Percentiles rank a stretch among this genome's conserved stretches.
Conservation (phyloP, 2,113 vertebrate genomes). For the Carassius auratus region DNA sequence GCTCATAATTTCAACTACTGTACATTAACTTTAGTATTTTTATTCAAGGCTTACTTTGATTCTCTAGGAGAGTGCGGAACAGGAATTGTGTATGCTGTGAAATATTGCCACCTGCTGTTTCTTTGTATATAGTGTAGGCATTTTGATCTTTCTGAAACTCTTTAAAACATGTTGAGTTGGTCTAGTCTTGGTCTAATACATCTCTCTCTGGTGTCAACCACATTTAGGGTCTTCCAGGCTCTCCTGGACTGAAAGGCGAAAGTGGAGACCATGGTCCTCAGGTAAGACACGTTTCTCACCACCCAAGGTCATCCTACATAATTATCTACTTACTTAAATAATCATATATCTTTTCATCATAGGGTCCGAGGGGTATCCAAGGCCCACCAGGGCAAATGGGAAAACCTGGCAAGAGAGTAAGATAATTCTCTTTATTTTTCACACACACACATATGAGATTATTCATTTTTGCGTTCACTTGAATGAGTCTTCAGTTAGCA, state of each 20-base stretch:
- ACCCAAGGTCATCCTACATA: neutral
- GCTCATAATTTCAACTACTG: neutral
- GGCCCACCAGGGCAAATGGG: slow-evolving; percentile 85
- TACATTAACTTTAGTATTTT: neutral
- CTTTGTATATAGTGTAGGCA: slow-evolving; percentile 3
- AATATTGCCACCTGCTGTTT: slow-evolving; percentile 73
- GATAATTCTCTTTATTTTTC: slow-evolving; percentile 42
- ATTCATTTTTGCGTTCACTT: no score
- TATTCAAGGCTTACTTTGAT: neutral
- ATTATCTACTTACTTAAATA: neutral
- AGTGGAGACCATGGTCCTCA: slow-evolving; percentile 90
- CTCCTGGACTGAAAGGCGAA: slow-evolving; percentile 89
- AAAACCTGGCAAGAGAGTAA: slow-evolving; percentile 92
- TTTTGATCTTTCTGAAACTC: neutral
- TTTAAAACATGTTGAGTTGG: neutral
- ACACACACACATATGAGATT: neutral
- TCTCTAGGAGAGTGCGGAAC: neutral
- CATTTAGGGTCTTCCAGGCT: slow-evolving; percentile 85
- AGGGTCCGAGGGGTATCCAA: slow-evolving; percentile 95
- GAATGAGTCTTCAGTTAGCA: neutral
- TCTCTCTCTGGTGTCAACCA: slow-evolving; percentile 53
- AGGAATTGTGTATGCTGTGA: slow-evolving; percentile 43
- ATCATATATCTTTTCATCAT: neutral
- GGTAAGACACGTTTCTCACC: slow-evolving; percentile 71
- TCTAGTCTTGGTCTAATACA: neutral